Evolutionary conservation across 2,888 invertebrate species (phyloP), one percentile per base, ranked within the genome.

Genomic region (Nemotelus nigrinus): DNA sequence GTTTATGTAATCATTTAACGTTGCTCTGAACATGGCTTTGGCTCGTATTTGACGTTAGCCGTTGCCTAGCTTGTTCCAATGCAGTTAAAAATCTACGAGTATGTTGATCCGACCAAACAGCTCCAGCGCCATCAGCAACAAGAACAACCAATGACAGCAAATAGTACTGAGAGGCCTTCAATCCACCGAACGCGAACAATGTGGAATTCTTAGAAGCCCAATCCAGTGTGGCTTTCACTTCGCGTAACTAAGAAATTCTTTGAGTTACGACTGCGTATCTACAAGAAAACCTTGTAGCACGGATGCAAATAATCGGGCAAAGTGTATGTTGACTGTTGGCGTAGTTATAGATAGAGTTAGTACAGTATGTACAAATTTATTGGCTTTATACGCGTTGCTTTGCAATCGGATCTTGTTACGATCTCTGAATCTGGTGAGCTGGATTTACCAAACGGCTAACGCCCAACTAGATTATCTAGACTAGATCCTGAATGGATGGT

Each of bases 151-250:
- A n/a, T 53, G 53, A 50, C 10, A 70, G 53, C 55, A 55, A 71
- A 64, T 60, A 39, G 48, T 41, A 60, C 63, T 63, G 47, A 41
- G 74, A 77, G 79, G 77, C 77, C 77, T 79, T 65, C 77, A 77
- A 77, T 79, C 72, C 79, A 74, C 76, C 74, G 79, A 79, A 79
- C 79, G 77, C 79, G 79, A 79, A 79, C 79, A 68, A 67, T 77
- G 68, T 72, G 72, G 74, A 79, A 74, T 77, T 74, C 64, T 77
- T 63, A 63, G 77, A 68, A 63, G 48, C 74, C 60, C 25, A 25
- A 25, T 0, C 25, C 25, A 25, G 25, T 48, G 48, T 63, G 74
- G 79, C 79, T 79, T 77, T 79, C 77, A 79, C 78, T 67, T 48
- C 60, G 50, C 50, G 50, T 41, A 25, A 43, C 57, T 64, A 64